phyloP scores from a whole-genome alignment of 23 tunicate genomes.

The Styela clava region DNA sequence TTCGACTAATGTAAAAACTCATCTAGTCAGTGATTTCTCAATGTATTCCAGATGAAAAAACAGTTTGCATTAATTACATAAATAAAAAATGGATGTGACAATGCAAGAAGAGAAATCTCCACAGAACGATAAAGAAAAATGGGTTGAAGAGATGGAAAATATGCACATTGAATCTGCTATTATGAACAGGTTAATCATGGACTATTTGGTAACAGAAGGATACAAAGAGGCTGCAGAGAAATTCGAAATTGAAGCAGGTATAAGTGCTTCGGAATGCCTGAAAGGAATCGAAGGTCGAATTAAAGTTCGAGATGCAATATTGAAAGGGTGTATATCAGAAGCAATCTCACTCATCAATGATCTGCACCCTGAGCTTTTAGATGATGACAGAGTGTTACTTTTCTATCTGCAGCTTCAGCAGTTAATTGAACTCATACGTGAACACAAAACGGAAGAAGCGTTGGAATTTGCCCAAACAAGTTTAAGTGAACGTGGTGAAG shows the following conservation, averaged over 20 bases:
- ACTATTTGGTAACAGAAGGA: constrained; percentile 86
- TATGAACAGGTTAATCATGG: constrained; percentile 89
- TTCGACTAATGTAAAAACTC: too few species aligned
- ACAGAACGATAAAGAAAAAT: constrained; percentile 45
- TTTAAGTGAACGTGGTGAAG: constrained; percentile 79
- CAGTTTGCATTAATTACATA: too few species aligned
- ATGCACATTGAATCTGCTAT: constrained; percentile 79
- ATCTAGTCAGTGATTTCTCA: too few species aligned
- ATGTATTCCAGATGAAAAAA: too few species aligned
- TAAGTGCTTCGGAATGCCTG: constrained; percentile 30
- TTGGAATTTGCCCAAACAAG: constrained; percentile 85
- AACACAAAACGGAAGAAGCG: constrained; percentile 69
- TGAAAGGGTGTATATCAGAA: constrained; percentile 61
- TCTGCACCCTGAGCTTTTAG: constrained; percentile 81
- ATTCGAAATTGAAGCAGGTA: constrained; percentile 84
- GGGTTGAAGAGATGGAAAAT: constrained; percentile 79
- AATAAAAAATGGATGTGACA: constrained; percentile 51
- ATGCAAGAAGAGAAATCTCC: constrained; percentile 62
- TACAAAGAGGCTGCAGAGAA: constrained; percentile 97
- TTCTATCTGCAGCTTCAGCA: constrained; percentile 76
- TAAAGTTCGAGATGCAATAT: constrained; percentile 82
- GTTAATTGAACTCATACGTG: constrained; percentile 86
- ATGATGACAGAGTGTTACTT: constrained; percentile 69
- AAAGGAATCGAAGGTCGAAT: constrained; percentile 59
- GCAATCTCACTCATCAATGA: constrained; percentile 86